Base-by-base conservation (phyloP, 2,797 vertebrate genomes). In the Vireo griseus region DNA sequence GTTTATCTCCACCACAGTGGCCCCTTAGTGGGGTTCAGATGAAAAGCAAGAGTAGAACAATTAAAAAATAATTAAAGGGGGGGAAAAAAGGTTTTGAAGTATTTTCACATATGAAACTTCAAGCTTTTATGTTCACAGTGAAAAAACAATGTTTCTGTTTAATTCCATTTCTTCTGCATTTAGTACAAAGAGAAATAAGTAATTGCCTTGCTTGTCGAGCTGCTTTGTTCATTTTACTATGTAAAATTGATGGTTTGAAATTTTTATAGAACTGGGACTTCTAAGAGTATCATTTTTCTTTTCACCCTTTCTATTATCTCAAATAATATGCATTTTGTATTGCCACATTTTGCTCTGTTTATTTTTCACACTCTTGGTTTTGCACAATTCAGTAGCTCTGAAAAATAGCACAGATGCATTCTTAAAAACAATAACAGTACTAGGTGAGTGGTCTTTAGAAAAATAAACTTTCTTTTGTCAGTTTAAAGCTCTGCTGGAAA, bases 211-310 rank as follows among this genome's bases (percentile, higher is more conserved):
- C 68, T 83, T 72, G 58, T 75, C 48, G 75, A 80, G 15, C 39
- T 76, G 76, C 63, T 92, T 90, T 90, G 42, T 87, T 94, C 50
- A 31, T 74, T 91, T 90, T 80, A 12, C 75, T 83, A 17, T 4
- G 15, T 69, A 78, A 88, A 95, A 89, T 54, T 79, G 77, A 80
- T 87, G 65, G 48, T 39, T 92, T 91, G 59, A 85, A 90, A 37
- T 82, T 94, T 79, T 82, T 80, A 39, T 91, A 57, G 68, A 78
- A 81, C 50, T 39, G 12, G 31, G 68, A 44, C 42, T 95, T 88
- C 63, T 79, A 69, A 76, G 80, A 93, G 67, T 92, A 67, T 90
- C 5, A 62, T 95, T 97, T 93, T 89, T 95, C 88, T 85, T 89
- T 95, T 89, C 78, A 67, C 35, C 35, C 50, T 84, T 94, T 86